Base-by-base conservation (phyloP, 2,888 invertebrate species). In the Cerceris ruficornis region DNA sequence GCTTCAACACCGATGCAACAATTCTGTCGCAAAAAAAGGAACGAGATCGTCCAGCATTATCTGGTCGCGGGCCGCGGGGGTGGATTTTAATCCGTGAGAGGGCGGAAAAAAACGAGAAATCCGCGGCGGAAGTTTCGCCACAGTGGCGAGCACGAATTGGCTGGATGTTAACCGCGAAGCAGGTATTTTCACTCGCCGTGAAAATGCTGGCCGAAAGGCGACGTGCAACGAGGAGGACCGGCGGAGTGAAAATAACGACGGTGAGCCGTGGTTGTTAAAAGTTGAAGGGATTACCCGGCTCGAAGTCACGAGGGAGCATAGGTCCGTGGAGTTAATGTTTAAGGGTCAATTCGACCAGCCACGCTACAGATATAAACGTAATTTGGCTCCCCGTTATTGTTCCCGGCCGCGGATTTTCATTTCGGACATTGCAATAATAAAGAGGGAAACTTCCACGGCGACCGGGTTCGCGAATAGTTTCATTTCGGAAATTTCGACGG, bases 111-210 rank as follows among this genome's bases (percentile, higher is more conserved):
- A 62, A 46, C 39, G 43, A n/a, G 28, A 41, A 60, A 67, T 72
- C 67, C 69, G 59, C 65, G 42, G 70, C 49, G 59, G 46, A 78
- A 75, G 55, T 80, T 78, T 67, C 54, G 43, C 73, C 70, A 46
- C 70, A 69, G 58, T 17, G 75, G 69, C 14, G 28, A 28, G 52
- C 60, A 55, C 79, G 82, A 77, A 80, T 83, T 82, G 66, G 59
- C 49, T 28, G 52, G 68, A 62, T 70, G 72, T 80, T 62, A 77
- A 83, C 82, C 82, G 66, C 80, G 76, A 62, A 80, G 80, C 80
- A 77, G 75, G 73, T 75, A 83, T 82, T 82, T 82, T 80, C 80
- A 69, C 75, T 82, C 73, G 71, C 13, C 39, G 50, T n/a, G 42
- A 13, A 42, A 13, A 55, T 39, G 28, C 43, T 52, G 39, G 42